Evolutionary conservation across 2,888 invertebrate species (phyloP).

Genomic region (Campoplex capitator): DNA sequence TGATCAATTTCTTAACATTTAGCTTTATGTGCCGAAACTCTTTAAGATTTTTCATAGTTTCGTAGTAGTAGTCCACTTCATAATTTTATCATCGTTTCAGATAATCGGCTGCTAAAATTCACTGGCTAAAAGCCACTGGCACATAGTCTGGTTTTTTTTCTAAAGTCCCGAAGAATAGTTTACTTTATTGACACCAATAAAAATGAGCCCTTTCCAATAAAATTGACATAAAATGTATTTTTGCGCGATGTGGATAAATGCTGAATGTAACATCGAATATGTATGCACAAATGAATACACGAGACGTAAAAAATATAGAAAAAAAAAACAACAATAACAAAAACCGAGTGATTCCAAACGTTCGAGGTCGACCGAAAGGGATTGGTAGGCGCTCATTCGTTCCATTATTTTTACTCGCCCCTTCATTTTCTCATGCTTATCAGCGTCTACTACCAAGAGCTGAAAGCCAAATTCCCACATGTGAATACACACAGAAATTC

Average conservation of each 20-base stretch:
- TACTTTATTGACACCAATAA: not conserved
- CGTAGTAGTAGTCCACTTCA: too few species aligned
- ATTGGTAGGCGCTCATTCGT: constrained; percentile 45
- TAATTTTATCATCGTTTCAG: too few species aligned
- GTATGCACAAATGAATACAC: not conserved
- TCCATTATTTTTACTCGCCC: constrained; percentile 32
- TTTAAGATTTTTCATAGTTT: too few species aligned
- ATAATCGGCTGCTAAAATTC: too few species aligned
- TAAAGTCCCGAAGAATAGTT: too few species aligned
- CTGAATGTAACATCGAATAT: not conserved
- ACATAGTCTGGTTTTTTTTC: too few species aligned
- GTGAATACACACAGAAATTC: not conserved
- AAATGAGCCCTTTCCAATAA: not conserved
- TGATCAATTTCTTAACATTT: too few species aligned
- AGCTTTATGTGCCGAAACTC: too few species aligned
- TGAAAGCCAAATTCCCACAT: not conserved
- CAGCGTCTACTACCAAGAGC: constrained; percentile 39
- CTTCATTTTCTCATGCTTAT: constrained; percentile 60
- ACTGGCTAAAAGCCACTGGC: too few species aligned
- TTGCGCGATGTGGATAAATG: not conserved
- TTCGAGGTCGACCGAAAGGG: constrained; percentile 19
- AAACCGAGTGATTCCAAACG: constrained; percentile 30
- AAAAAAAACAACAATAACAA: not conserved
- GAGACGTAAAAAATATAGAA: constrained; percentile 18
- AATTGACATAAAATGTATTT: not conserved